These are phyloP conservation scores for Phragmatobia fuliginosa DNA, from an alignment of 2,888 invertebrate genomes.

Conservation along the genomic window DNA sequence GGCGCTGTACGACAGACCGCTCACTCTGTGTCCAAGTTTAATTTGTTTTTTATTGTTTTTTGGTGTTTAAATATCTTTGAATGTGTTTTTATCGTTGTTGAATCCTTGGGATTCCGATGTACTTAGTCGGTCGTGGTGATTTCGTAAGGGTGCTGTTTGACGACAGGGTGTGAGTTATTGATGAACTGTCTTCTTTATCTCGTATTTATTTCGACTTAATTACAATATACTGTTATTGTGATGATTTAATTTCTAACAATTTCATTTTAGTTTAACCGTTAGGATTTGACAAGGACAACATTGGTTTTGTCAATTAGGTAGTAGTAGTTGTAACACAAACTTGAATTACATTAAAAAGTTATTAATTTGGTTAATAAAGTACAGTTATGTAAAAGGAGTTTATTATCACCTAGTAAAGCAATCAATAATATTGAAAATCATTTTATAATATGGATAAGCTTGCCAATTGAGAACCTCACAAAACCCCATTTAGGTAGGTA, in stretches of 20 bases:
- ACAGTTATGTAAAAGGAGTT: conserved; percentile 14
- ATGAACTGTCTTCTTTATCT: conserved; percentile 36
- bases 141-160: conserved; percentile 51
- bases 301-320: not conserved
- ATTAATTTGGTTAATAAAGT: conserved; percentile 24
- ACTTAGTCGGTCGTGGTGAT: conserved; percentile 52
- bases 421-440: too few species aligned
- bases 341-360: too few species aligned
- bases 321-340: conserved; percentile 26
- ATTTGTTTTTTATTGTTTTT: conserved; percentile 82
- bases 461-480: conserved; percentile 38
- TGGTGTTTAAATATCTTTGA: conserved; percentile 80
- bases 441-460: too few species aligned
- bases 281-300: not conserved
- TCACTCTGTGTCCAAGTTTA: conserved; percentile 75
- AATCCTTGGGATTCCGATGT: conserved; percentile 64
- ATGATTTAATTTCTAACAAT: conserved; percentile 23
- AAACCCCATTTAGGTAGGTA: conserved; percentile 17
- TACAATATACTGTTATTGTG: conserved; percentile 4
- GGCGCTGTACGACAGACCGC: conserved; percentile 67
- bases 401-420: conserved; percentile 19
- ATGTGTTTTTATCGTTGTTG: conserved; percentile 73
- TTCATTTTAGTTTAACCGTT: conserved; percentile 13
- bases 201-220: conserved; percentile 11
- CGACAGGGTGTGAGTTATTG: conserved; percentile 48